These are phyloP conservation scores for Drosophila heteroneura DNA, from an alignment of 2,888 invertebrate species.

Conservation along the genomic window DNA sequence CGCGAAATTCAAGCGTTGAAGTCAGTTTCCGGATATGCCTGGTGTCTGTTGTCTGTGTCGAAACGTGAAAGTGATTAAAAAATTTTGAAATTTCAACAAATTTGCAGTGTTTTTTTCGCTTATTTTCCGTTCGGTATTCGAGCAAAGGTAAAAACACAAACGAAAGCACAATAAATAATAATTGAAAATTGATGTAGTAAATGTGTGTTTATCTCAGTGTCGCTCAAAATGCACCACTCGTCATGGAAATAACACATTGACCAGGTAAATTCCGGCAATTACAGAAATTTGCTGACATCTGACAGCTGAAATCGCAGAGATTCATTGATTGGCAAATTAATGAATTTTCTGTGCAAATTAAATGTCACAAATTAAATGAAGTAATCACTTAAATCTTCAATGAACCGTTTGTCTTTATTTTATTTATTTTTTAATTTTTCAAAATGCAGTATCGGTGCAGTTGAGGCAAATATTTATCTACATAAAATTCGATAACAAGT, in stretches of 20 bases:
- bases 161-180: slow-evolving; percentile 65
- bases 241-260: slow-evolving; percentile 52
- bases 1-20: slow-evolving; percentile 64
- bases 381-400: background rate
- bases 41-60: slow-evolving; percentile 40
- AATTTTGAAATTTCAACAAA: slow-evolving; percentile 31
- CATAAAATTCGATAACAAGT: slow-evolving; percentile 9
- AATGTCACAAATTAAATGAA: slow-evolving; percentile 19
- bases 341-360: slow-evolving; percentile 14
- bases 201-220: slow-evolving; percentile 50
- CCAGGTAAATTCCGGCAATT: slow-evolving; percentile 52
- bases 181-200: slow-evolving; percentile 43
- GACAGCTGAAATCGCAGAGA: slow-evolving; percentile 49
- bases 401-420: too few species aligned
- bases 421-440: background rate
- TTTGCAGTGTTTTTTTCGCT: slow-evolving; percentile 30
- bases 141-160: slow-evolving; percentile 20
- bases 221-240: slow-evolving; percentile 35
- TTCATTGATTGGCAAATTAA: slow-evolving; percentile 46
- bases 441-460: slow-evolving; percentile 31
- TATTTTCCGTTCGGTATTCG: slow-evolving; percentile 18
- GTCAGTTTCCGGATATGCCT: slow-evolving; percentile 62
- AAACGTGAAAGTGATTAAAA: slow-evolving; percentile 45
- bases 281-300: slow-evolving; percentile 14
- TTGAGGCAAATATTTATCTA: slow-evolving; percentile 20